A percentile compares a stretch with the other conserved stretches of the same genome.
These are phyloP conservation scores for Lepidochitona cinerea DNA, from an alignment of 2,888 invertebrate species.

Conservation along the genomic window DNA sequence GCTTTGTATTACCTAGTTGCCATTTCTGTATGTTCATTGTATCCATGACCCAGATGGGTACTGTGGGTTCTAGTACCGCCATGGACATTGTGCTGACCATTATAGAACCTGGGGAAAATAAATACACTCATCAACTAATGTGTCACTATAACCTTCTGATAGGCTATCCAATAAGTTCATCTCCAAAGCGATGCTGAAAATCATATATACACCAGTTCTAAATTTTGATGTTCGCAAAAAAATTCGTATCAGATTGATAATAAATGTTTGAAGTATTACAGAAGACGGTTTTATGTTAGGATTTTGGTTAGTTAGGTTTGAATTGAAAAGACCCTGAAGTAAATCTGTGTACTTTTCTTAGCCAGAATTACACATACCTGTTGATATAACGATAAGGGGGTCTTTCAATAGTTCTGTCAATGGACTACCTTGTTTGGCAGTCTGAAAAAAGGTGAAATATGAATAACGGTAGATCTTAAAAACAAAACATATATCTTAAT, in stretches of 20 bases:
- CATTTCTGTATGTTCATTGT: constrained; percentile 76
- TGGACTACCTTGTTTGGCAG: constrained; percentile 36
- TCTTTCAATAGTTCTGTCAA: constrained; percentile 75
- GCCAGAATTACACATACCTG: too few relatives aligned
- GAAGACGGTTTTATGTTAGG: too few relatives aligned
- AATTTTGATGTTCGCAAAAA: too few relatives aligned
- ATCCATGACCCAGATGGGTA: constrained; percentile 85
- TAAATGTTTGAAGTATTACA: too few relatives aligned
- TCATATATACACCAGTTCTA: too few relatives aligned
- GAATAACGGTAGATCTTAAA: not conserved
- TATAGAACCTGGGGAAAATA: constrained; percentile 74
- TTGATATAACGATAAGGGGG: constrained; percentile 74
- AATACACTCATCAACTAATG: not conserved
- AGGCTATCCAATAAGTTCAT: too few relatives aligned
- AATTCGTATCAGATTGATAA: too few relatives aligned
- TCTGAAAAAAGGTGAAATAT: constrained; percentile 22
- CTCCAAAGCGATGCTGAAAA: too few relatives aligned
- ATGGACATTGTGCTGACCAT: constrained; percentile 85
- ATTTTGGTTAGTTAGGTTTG: too few relatives aligned
- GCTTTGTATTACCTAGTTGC: constrained; percentile 75
- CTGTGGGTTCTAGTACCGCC: constrained; percentile 86
- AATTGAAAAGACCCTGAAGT: too few relatives aligned
- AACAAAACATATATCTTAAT: not conserved
- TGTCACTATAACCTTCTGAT: too few relatives aligned
- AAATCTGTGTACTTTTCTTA: too few relatives aligned